Evolutionary conservation across 2,797 vertebrate species (phyloP), one percentile per base, ranked within the genome.

Genomic region (Pseudopleuronectes americanus): DNA sequence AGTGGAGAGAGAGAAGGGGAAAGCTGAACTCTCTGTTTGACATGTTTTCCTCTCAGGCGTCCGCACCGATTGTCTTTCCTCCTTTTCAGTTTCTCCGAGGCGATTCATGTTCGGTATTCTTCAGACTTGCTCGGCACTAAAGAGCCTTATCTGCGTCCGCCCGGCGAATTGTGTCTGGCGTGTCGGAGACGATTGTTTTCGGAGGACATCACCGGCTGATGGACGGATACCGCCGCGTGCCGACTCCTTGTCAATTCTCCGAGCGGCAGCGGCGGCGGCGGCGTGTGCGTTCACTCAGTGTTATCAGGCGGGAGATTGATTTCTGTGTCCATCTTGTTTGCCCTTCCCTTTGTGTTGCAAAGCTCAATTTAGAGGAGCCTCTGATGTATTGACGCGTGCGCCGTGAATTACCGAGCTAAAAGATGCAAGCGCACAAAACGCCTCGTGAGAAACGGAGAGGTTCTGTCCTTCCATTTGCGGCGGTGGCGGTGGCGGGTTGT

Each of bases 271-370:
- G 24, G 24, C 24, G 24, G 24, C 24, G 64, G 77, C 84, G 55
- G 84, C 71, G 17, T 1, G 73, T 79, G 87, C 64, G 64, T 67
- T 80, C 79, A 13, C 72, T 86, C 69, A 23, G 74, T 70, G 83
- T 90, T 87, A 91, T 88, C 90, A 84, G 87, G 66, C 77, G 43
- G 71, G 76, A 92, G 87, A 93, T 91, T 93, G 93, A 93, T 93
- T 92, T 91, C 86, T 81, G 76, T 80, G 87, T 92, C 89, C 86
- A 85, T 90, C 87, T 87, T 76, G 87, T 90, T 92, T 91, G 88
- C 85, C 87, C 87, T 89, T 90, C 90, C 85, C 84, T 91, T 90
- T 92, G 87, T 91, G 90, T 90, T 90, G 81, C 83, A 71, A 84
- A 92, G 88, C 90, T 89, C 90, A 88, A 90, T 91, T 89, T 91